Conservation (phyloP, 2,113 vertebrate species). For the Ceyx margarethae region DNA sequence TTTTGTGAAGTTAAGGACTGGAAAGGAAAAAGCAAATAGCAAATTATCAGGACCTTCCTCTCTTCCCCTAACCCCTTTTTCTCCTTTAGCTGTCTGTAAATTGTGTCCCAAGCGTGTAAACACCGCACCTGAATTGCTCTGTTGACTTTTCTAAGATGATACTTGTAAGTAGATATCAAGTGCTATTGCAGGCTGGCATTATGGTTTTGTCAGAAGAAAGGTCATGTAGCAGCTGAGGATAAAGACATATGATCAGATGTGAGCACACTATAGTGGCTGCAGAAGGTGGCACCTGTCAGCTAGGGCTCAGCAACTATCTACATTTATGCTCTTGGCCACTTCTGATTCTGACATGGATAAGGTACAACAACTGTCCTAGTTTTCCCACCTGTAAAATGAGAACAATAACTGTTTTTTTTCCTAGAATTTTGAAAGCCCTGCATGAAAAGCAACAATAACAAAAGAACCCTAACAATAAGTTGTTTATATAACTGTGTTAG, state of each 20-base stretch:
- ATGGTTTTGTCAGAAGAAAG: background rate
- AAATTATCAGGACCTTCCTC: background rate
- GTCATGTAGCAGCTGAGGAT: background rate
- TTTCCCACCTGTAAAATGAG: constrained; percentile 3
- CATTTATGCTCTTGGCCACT: background rate
- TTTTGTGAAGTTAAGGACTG: background rate
- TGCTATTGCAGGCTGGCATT: background rate
- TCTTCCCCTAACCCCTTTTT: background rate
- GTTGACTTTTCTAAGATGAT: background rate
- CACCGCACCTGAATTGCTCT: background rate
- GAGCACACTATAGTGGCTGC: background rate
- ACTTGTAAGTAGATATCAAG: background rate
- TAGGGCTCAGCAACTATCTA: background rate
- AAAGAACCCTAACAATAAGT: too few relatives aligned
- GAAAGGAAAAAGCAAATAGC: background rate
- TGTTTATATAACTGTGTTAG: background rate
- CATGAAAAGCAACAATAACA: background rate
- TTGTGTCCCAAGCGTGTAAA: background rate
- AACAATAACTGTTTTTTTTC: background rate
- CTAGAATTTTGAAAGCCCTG: background rate
- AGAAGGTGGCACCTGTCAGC: background rate
- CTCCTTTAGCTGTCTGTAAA: background rate
- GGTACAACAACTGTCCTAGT: background rate
- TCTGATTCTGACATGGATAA: background rate
- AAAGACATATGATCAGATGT: background rate